Base-by-base conservation (phyloP, 2,797 vertebrate genomes). In the Hemibagrus guttatus region DNA sequence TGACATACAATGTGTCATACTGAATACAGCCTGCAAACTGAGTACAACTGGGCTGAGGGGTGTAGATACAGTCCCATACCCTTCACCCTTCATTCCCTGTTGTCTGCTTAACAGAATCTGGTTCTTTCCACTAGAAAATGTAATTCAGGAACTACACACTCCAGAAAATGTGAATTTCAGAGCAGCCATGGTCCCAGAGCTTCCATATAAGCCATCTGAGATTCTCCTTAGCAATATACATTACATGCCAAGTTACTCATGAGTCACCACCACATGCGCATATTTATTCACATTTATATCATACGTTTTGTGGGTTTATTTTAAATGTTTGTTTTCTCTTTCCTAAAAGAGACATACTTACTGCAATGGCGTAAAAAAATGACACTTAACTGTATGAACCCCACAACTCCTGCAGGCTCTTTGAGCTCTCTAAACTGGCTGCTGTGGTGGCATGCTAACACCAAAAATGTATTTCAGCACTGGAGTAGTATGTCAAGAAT, bases 391-490 rank as follows among this genome's bases (percentile, higher is more conserved):
- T 84, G 59, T 23, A 59, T 28, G 58, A 69, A 87, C 49, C 31
- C 72, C 66, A 78, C 19, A 76, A 9, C 61, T 59, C 13, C 58
- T 26, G 71, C 23, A 72, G 26, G 80, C 49, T 86, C 64, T 80
- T 78, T 42, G 78, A 59, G n/a, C 88, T 85, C 64, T 75, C 82
- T 54, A 71, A 49, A 21, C 88, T 84, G 76, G 39, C 63, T 69
- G 75, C 68, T 74, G 86, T 58, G 72, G 72, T 58, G 14, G 42
- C 28, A 49, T 74, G 35, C 76, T 84, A 71, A 76, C 69, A 64
- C 83, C 39, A 81, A 88, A 90, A 81, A 86, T 83, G 76, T 74
- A 84, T 81, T 81, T 81, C 87, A 64, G 52, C n/a, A 52, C 68
- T 42, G 23, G 68, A 75, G 87, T 42, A 75, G 66, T 58, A 84